A percentile compares a stretch with the other conserved stretches of the same genome.
Evolutionary conservation across 2,113 vertebrate genomes (phyloP).

Genomic region (Micromys minutus): DNA sequence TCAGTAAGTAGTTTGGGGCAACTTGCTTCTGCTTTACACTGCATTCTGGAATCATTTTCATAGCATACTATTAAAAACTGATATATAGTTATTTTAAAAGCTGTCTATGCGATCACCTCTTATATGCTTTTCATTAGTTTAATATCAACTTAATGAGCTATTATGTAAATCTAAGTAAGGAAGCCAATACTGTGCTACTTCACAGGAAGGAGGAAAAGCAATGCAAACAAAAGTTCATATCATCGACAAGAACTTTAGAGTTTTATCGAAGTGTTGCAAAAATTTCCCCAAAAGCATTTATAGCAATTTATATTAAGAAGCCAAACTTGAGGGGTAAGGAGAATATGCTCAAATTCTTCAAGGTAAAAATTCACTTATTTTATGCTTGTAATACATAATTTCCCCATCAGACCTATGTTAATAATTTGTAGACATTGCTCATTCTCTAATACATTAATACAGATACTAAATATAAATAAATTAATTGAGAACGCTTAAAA

Average conservation of each 20-base stretch:
- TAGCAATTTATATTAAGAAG: slow-evolving; percentile 79
- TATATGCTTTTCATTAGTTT: slow-evolving; percentile 63
- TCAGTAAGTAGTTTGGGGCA: slow-evolving; percentile 73
- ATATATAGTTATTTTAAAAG: slow-evolving; percentile 77
- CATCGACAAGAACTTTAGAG: slow-evolving; percentile 78
- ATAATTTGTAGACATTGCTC: slow-evolving; percentile 81
- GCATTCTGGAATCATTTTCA: slow-evolving; percentile 77
- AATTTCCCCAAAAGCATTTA: slow-evolving; percentile 83
- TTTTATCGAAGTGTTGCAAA: slow-evolving; percentile 81
- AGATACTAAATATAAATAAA: slow-evolving; percentile 88
- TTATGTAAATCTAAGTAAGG: slow-evolving; percentile 81
- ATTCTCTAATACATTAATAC: slow-evolving; percentile 85
- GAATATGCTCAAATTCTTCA: slow-evolving; percentile 68
- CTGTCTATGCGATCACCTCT: slow-evolving; percentile 68
- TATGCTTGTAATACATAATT: slow-evolving; percentile 76
- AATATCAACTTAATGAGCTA: slow-evolving; percentile 71
- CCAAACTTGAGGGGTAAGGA: slow-evolving; percentile 72
- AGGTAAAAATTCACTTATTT: slow-evolving; percentile 76
- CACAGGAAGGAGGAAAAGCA: slow-evolving; percentile 80
- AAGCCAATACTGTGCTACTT: slow-evolving; percentile 79
- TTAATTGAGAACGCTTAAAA: slow-evolving; percentile 87
- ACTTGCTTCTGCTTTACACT: slow-evolving; percentile 74
- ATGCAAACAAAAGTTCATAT: slow-evolving; percentile 80
- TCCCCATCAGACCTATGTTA: slow-evolving; percentile 80
- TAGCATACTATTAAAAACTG: slow-evolving; percentile 78